Base-by-base conservation (phyloP, 2,797 vertebrate genomes). In the Ctenopoma multispine region DNA sequence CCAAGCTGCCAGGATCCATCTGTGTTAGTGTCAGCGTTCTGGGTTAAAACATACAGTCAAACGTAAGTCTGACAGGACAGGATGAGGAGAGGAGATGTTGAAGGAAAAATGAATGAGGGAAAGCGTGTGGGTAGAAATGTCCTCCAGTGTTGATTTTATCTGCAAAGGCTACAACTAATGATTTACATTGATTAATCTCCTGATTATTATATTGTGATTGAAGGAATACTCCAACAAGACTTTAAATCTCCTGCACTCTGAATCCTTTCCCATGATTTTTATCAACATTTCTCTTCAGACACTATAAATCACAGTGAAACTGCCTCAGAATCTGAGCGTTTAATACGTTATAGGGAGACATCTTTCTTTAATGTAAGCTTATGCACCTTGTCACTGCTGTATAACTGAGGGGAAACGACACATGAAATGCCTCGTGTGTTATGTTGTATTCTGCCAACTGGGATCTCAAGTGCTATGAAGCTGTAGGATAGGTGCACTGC, bases 1-100 rank as follows among this genome's bases (percentile, higher is more conserved):
- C 13, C 20, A 34, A 75, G 69, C 79, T 87, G 89, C 80, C 84
- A 80, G 73, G 31, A 17, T 66, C 24, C 29, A 55, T 89, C 38
- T 75, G 41, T 41, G 65, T 82, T 62, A 77, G 29, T 69, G 63
- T 84, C 57, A 58, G 53, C 41, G 46, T 71, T 65, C 47, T 24
- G 62, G 27, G 50, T 86, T 89, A 80, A 88, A 90, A 90, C 31
- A 34, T 34, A 34, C 31, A 34, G 31, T 34, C 31, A 34, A 34
- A 34, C 31, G 9, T 1, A 7, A 34, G 31, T 34, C 31, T 34
- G 31, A 34, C 31, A 31, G 29, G 29, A 4, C 29, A 7, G 29
- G 29, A 31, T 41, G 60, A 78, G 20, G 60, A 78, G 20, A 18
- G 41, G 24, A 65, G 56, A 36, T 46, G 63, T 11, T 49, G 46